Evolutionary conservation across 2,888 invertebrate species (phyloP), one percentile per base, ranked within the genome.

Genomic region (Melieria picta): DNA sequence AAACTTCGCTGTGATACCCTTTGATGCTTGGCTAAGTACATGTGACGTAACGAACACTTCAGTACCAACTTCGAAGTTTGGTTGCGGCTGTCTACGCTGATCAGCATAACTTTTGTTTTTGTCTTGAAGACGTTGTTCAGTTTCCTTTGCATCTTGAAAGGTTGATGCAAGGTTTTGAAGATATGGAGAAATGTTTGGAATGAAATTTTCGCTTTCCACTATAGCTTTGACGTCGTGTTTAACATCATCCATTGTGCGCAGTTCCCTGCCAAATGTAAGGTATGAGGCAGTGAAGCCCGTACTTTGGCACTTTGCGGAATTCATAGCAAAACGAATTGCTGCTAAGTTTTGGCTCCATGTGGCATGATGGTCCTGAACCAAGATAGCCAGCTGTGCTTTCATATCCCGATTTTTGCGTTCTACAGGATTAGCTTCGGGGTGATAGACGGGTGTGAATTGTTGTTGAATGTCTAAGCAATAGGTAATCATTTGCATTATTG

Each of bases 261-360:
- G 58, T 72, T 86, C 84, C 64, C 85, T 68, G 0, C 80, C 85
- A 64, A 82, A 83, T 30, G 81, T 85, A 3, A 85, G 60, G 52
- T 77, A 84, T 0, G 85, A 83, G 4, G 85, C 77, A 1, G 83
- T 77, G 46, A 73, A 77, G 1, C 81, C 79, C 4, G 85, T 85
- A 7, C 76, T 73, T 57, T 78, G 74, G 52, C 80, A 80, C 7
- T 46, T 56, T 0, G 80, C 78, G 0, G 83, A 80, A 58, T 87
- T 87, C 80, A 86, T 83, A 0, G 85, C 83, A 67, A 86, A 87
- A 0, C 86, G 73, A 0, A 86, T 82, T 3, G 77, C 67, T 0
- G 84, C 77, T 3, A 87, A 67, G 4, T 80, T 65, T 6, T 69
- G 58, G 5, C 64, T 61, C 69, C 50, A 69, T 5, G 60, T 16